Evolutionary conservation across 2,888 invertebrate species (phyloP).

Genomic region (Argyra leucocephala): DNA sequence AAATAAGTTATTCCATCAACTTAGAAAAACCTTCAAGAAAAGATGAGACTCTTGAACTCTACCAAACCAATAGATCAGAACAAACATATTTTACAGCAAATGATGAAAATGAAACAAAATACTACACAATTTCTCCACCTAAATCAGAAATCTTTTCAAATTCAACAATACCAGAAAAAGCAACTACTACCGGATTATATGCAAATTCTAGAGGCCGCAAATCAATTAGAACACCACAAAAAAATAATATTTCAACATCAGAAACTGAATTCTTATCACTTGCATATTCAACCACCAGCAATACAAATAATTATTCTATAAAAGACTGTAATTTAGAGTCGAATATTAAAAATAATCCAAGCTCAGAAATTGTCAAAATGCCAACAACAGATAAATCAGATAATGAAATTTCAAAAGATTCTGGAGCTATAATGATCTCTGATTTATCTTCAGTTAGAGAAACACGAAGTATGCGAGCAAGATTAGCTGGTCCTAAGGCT

Average conservation of each 20-base stretch:
- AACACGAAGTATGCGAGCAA: background rate
- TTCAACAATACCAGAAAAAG: background rate
- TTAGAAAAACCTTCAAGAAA: no score
- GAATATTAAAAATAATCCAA: background rate
- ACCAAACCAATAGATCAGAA: no score
- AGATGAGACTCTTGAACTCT: no score
- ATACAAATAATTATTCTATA: background rate
- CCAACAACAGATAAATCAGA: background rate
- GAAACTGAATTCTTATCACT: no score
- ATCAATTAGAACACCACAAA: background rate
- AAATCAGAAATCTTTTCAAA: slow-evolving; percentile 13
- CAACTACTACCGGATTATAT: no score
- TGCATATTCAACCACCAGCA: no score
- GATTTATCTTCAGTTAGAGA: background rate
- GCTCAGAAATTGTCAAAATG: background rate
- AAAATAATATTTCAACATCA: no score
- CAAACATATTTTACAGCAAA: no score
- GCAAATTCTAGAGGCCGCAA: background rate
- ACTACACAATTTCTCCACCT: slow-evolving; percentile 5
- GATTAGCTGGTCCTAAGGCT: slow-evolving; percentile 13
- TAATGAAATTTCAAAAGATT: slow-evolving; percentile 12
- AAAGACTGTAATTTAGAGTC: background rate
- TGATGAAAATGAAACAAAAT: no score
- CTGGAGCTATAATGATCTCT: background rate
- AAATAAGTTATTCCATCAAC: background rate